Evolutionary conservation across 2,113 vertebrate species (phyloP).

Genomic region (Actenoides lindsayi): DNA sequence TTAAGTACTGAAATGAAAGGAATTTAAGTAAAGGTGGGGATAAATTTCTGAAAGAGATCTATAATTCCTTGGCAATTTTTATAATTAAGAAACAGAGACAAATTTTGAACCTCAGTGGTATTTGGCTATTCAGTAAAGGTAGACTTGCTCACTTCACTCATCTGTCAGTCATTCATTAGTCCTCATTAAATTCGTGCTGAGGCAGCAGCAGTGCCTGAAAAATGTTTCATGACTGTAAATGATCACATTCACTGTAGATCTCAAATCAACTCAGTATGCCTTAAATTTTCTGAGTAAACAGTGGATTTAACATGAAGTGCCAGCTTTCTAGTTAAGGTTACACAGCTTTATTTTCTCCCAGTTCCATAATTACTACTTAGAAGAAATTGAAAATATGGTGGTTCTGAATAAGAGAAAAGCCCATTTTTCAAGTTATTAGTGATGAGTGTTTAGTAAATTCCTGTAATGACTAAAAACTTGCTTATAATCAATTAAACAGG

Average conservation of each 20-base stretch:
- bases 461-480: neutral
- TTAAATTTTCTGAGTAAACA: neutral
- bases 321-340: neutral
- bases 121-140: constrained; percentile 15
- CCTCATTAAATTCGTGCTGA: constrained; percentile 40
- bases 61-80: neutral
- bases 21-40: neutral
- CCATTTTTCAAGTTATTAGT: neutral
- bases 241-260: neutral
- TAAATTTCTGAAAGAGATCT: neutral
- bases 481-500: neutral
- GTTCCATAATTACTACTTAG: neutral
- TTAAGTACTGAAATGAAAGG: neutral
- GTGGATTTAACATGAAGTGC: neutral
- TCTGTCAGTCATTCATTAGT: neutral
- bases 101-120: neutral
- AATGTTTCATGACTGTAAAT: neutral
- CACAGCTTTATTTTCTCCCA: neutral
- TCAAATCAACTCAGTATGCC: neutral
- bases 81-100: neutral
- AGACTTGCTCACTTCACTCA: neutral
- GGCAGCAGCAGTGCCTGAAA: neutral
- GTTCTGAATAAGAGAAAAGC: neutral
- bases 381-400: neutral
- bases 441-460: neutral